Base-by-base conservation (phyloP, 64 coral and sea anemone genomes). In the Stylophora pistillata region DNA sequence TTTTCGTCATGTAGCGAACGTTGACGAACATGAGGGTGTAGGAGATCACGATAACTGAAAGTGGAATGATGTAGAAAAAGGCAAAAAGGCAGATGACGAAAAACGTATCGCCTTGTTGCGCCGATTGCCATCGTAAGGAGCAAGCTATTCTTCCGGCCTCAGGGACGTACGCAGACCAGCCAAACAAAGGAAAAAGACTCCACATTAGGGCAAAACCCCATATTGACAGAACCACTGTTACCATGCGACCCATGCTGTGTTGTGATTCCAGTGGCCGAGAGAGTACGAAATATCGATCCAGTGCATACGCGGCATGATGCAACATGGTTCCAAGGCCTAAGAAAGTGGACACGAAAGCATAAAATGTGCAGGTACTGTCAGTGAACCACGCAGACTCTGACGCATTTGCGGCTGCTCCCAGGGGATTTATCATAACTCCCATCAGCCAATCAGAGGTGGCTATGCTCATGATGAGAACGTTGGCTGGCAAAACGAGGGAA, bases 381-480 rank as follows among this genome's bases (percentile, higher is more conserved):
- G 59, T 66, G 27, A 95, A 82, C 17, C 64, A 23, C 18, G 54
- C 65, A 58, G 26, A 30, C 9, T 77, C 21, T 2, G 68, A 70
- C 0, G 59, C 78, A 76, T 89, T 92, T 25, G 86, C 78, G 29
- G 61, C 37, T 21, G 71, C 65, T 26, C 75, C 87, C 13, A 92
- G 53, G 29, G 90, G 66, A 29, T 78, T 53, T 23, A 73, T 23
- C 32, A 92, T 14, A 2, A 59, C 18, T 16, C 88, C 52, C 16
- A 64, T 58, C 53, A 92, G 30, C n/a, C 87, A 72, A 71, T 95
- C 94, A 84, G 72, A 85, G 15, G 92, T 29, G 9, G 90, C 89
- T 91, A 95, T 89, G 81, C 94, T 92, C 16, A 95, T 31, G 21
- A 92, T 13, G 9, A 95, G 27, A 5, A 92, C 21, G 31, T 95